Base-by-base conservation (phyloP, 1,140 invertebrate genomes). In the Chionoecetes opilio region DNA sequence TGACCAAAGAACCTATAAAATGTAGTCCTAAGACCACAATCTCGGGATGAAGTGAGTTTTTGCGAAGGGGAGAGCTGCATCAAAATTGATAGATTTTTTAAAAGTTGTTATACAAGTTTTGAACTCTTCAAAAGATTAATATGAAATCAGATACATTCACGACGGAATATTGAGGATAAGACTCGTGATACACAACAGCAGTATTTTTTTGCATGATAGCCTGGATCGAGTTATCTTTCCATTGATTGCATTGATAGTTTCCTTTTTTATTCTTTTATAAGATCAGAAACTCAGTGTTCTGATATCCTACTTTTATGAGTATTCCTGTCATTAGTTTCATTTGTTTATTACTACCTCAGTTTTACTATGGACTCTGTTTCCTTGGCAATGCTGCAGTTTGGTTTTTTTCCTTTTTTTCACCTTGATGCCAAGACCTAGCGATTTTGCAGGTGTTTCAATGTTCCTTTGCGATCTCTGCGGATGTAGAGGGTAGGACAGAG, bases 31-130 rank as follows among this genome's bases (percentile, higher is more conserved):
- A 94, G 93, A 89, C 53, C 90, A 93, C 92, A 94, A 91, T 94
- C 93, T 94, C 93, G 93, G 93, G 93, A 94, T 94, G 93, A 94
- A 90, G 93, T 94, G 93, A 94, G 88, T 91, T 94, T 94, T 94
- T 94, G 93, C 93, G 93, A 94, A 90, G 93, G 93, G 93, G 93
- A 94, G 93, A 94, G 93, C 93, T 94, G 93, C 87, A 94, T 34
- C 82, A 94, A 94, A 94, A 94, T 93, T 86, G 38, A 84, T 34
- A 84, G 37, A 90, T 89, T 94, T 94, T 91, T 41, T 88, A 91
- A 84, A 46, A 94, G 29, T 89, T 94, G 53, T 35, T 46, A 63
- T 53, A 88, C 35, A 84, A 94, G 63, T 94, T 94, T 94, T 94
- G 86, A 91, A 94, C 75, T 38, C 29, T 89, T 37, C 35, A 53